These are phyloP conservation scores for Slavum lentiscoides DNA, from an alignment of 2,888 invertebrate species.

Conservation along the genomic window DNA sequence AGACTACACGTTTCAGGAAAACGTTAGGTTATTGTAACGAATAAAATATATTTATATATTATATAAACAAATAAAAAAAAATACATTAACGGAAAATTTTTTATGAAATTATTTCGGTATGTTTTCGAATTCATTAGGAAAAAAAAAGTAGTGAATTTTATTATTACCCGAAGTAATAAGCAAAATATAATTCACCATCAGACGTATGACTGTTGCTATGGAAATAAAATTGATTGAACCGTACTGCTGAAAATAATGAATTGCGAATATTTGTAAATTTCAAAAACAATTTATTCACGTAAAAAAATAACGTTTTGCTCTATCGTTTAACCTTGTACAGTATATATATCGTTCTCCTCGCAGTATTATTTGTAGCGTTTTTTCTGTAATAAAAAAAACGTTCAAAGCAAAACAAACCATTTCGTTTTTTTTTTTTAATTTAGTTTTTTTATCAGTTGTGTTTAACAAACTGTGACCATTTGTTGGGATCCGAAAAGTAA, in stretches of 20 bases:
- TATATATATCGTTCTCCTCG: not conserved
- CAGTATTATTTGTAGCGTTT: slow-evolving; percentile 16
- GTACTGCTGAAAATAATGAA: slow-evolving; percentile 14
- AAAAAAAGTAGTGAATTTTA: too few relatives aligned
- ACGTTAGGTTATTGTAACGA: too few relatives aligned
- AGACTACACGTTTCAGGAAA: too few relatives aligned
- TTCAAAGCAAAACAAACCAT: slow-evolving; percentile 4
- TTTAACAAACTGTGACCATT: slow-evolving; percentile 46
- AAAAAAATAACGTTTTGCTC: slow-evolving; percentile 10
- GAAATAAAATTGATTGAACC: too few relatives aligned
- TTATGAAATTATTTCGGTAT: too few relatives aligned
- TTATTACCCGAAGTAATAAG: too few relatives aligned
- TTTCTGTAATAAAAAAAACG: slow-evolving; percentile 15
- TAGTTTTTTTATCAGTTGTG: slow-evolving; percentile 22
- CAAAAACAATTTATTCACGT: not conserved
- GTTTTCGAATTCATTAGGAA: too few relatives aligned
- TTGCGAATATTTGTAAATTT: not conserved
- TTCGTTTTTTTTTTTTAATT: slow-evolving; percentile 11
- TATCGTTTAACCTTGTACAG: slow-evolving; percentile 6
- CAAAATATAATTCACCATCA: too few relatives aligned
- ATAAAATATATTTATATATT: too few relatives aligned
- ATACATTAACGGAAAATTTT: too few relatives aligned
- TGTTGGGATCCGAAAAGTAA: slow-evolving; percentile 1
- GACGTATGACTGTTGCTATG: too few relatives aligned
- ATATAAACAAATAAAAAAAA: too few relatives aligned